Conservation (phyloP, 2,797 vertebrate genomes). For the Botia kubotai region DNA sequence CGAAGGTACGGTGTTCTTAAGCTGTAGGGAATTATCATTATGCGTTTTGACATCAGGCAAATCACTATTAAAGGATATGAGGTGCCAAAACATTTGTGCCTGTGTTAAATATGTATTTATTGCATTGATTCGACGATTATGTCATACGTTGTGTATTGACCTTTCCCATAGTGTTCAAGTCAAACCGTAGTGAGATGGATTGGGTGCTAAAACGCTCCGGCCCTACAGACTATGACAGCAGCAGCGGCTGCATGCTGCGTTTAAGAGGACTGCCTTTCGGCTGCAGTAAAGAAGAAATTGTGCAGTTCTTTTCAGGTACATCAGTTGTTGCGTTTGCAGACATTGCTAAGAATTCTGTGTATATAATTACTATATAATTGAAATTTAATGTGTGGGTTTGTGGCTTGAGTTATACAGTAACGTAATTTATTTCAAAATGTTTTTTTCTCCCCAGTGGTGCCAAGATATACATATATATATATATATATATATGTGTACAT, state of each 20-base stretch:
- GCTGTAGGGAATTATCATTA: not conserved
- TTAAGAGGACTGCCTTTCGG: conserved; percentile 96
- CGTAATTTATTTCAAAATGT: not conserved
- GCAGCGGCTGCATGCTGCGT: conserved; percentile 94
- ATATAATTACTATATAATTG: not conserved
- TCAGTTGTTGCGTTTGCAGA: not conserved
- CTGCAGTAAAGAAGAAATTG: conserved; percentile 99
- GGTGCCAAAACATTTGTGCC: not conserved
- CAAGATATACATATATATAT: too few species aligned
- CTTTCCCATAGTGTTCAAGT: conserved; percentile 84
- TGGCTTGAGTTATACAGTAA: not conserved
- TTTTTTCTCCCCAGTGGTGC: not conserved
- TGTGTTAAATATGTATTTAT: not conserved
- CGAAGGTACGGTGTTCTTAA: conserved; percentile 74
- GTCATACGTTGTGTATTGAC: conserved; percentile 9
- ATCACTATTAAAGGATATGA: not conserved
- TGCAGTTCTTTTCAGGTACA: conserved; percentile 99
- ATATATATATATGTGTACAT: not conserved
- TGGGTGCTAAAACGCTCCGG: conserved; percentile 96
- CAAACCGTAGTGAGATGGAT: conserved; percentile 93
- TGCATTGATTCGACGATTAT: not conserved
- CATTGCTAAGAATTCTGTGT: not conserved
- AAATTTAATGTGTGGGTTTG: not conserved
- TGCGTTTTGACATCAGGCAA: not conserved
- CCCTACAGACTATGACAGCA: conserved; percentile 87